Evolutionary conservation across 2,888 invertebrate species (phyloP), one percentile per base, ranked within the genome.

Genomic region (Sphecodes monilicornis): DNA sequence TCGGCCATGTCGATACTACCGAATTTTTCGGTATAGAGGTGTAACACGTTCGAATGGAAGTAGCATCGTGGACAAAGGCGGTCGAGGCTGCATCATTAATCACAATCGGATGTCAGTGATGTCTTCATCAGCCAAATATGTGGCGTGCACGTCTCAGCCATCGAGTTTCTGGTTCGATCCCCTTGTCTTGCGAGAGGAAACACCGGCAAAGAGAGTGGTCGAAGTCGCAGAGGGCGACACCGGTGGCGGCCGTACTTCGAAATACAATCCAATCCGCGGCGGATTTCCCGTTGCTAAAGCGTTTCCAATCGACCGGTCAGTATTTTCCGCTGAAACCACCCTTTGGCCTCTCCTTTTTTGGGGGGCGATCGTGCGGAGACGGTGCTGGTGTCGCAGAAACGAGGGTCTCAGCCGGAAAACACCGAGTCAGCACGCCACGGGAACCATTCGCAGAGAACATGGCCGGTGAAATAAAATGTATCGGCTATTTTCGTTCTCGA

Each of bases 391-490:
- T 32, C 32, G 64, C 68, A 68, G 81, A 76, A 84, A 82, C 87
- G 82, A 84, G 80, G 87, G 80, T 84, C 82, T 70, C 78, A 57
- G 78, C 73, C 68, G 81, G 89, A 92, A 92, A 91, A 77, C 86
- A 88, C 91, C 66, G 80, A 88, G 92, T 93, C 93, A 93, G 93
- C 92, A 91, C 84, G 79, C 84, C 88, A 85, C 86, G 43, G 89
- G 87, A 89, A 87, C 90, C 80, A 90, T 92, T 92, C 90, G 90
- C 88, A 79, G 88, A 83, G 92, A 88, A 88, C 90, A 84, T 83
- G 90, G 81, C 86, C 83, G 90, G 90, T 90, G 90, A 91, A 93
- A 93, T 94, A 93, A 94, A 94, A 91, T 93, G 93, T 94, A 93
- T 92, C 92, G 93, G 90, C 88, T 91, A 92, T 93, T 93, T 93